These are phyloP conservation scores for Calidris pygmaea DNA, from an alignment of 2,113 vertebrate species.

Conservation along the genomic window DNA sequence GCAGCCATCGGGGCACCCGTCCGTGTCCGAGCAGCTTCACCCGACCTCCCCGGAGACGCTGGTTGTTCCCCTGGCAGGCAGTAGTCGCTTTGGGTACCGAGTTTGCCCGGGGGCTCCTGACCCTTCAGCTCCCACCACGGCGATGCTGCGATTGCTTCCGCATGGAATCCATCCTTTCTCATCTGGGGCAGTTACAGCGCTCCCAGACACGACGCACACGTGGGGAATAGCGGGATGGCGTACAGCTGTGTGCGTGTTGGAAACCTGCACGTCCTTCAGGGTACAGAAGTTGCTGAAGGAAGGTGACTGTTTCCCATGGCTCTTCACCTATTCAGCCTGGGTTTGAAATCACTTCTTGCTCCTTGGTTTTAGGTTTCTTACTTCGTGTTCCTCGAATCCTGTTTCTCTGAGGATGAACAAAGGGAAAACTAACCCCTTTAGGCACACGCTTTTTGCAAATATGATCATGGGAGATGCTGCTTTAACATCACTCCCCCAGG, in stretches of 20 bases:
- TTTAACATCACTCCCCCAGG: accelerated
- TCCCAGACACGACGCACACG: accelerated
- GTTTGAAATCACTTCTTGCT: not conserved
- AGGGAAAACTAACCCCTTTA: not conserved
- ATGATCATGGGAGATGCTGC: accelerated
- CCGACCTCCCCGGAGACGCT: accelerated
- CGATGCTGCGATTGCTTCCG: not conserved
- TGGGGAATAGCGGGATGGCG: accelerated
- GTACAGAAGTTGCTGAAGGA: not conserved
- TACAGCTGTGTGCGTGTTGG: accelerated
- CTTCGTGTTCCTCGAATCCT: accelerated
- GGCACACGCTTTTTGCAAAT: accelerated
- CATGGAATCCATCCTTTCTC: not conserved
- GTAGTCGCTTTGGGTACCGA: accelerated
- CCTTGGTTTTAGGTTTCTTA: not conserved
- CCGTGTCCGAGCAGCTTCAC: accelerated
- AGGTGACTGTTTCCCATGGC: not conserved
- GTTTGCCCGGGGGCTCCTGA: not conserved
- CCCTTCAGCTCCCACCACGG: accelerated
- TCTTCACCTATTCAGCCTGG: not conserved
- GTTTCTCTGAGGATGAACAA: not conserved
- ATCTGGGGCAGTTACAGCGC: accelerated
- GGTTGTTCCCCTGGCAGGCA: not conserved
- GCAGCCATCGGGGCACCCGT: accelerated
- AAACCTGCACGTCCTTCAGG: accelerated